phyloP scores from a whole-genome alignment of 1,140 invertebrate species.

The Diachasma alloeum region DNA sequence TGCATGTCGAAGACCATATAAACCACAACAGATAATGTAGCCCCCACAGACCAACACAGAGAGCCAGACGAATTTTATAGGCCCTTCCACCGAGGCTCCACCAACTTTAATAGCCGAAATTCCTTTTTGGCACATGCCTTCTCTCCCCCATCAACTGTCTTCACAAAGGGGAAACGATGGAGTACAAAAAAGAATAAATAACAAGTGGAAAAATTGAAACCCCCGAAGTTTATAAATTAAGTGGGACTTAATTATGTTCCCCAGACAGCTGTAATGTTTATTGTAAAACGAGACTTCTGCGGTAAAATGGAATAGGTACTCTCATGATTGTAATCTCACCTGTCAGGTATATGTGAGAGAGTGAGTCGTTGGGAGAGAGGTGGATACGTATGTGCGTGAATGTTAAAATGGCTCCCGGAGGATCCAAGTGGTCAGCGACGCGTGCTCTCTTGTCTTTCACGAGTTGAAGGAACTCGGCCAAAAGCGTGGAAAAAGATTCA shows the following conservation, averaged over 20 bases:
- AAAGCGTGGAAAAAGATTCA: conserved; percentile 3
- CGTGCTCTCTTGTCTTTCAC: background rate
- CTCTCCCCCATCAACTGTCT: background rate
- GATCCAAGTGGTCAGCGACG: conserved; percentile 4
- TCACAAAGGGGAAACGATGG: background rate
- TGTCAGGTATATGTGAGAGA: conserved; percentile 8
- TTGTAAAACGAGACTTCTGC: conserved; percentile 1
- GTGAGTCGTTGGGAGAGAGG: background rate
- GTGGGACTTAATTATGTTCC: conserved; percentile 1
- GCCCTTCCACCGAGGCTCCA: conserved; percentile 55
- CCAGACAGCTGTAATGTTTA: conserved; percentile 4
- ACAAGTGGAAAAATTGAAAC: background rate
- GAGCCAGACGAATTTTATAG: conserved; percentile 65
- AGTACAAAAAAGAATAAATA: background rate
- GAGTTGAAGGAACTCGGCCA: conserved; percentile 5
- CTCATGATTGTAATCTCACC: conserved; percentile 18
- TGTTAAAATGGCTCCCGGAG: background rate
- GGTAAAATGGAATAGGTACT: background rate
- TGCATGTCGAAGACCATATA: conserved; percentile 4
- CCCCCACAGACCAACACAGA: conserved; percentile 55
- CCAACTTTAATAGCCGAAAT: conserved; percentile 48
- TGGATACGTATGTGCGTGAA: background rate
- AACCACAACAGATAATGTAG: conserved; percentile 58
- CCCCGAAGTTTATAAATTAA: conserved; percentile 3
- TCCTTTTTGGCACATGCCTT: conserved; percentile 28